A percentile compares a stretch with the other conserved stretches of the same genome.
These are phyloP conservation scores for Garrulus glandarius DNA, from an alignment of 2,797 vertebrate species.

Conservation along the genomic window DNA sequence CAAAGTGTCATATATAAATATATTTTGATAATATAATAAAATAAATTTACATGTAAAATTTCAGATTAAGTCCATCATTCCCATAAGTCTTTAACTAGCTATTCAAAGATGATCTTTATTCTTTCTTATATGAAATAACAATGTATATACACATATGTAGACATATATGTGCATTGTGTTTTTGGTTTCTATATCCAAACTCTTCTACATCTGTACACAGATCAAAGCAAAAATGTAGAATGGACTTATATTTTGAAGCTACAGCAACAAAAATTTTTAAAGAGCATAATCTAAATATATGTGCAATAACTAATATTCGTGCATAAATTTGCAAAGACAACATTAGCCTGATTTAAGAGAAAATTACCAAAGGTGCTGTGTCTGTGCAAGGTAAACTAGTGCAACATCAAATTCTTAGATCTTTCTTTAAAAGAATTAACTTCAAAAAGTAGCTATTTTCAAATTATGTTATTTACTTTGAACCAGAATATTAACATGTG, in stretches of 20 bases:
- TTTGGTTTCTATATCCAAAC: neutral
- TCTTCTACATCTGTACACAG: neutral
- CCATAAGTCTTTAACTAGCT: neutral
- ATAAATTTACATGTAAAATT: neutral
- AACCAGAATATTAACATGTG: neutral
- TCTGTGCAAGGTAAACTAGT: neutral
- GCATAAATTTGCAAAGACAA: neutral
- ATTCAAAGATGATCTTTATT: neutral
- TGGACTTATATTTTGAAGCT: neutral
- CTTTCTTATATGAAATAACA: neutral
- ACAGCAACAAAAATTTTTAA: neutral
- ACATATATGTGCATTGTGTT: neutral
- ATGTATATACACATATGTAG: fast-evolving
- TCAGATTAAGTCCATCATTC: neutral
- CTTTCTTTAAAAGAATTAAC: neutral
- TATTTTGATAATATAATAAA: neutral
- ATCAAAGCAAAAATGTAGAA: neutral
- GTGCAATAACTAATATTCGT: neutral
- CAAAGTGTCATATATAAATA: neutral
- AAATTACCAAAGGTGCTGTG: neutral
- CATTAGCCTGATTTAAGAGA: neutral
- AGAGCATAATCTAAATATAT: neutral
- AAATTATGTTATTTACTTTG: neutral
- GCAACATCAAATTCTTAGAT: neutral
- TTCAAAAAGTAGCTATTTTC: neutral